Base-by-base conservation (phyloP, 2,888 invertebrate species). In the Homarus gammarus region DNA sequence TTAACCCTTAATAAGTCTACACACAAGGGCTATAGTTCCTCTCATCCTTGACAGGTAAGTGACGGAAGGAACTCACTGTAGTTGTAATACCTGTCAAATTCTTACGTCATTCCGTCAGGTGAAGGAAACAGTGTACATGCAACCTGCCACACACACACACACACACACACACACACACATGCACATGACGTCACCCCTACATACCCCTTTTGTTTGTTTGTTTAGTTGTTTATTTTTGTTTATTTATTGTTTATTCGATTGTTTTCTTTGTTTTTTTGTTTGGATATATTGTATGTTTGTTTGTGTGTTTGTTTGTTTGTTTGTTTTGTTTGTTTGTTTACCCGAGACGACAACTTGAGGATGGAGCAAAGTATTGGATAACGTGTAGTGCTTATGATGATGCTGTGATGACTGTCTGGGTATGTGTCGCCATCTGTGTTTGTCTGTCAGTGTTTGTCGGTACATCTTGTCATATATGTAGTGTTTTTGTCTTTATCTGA, bases 1-100 rank as follows among this genome's bases (percentile, higher is more conserved):
- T n/a, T n/a, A n/a, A 44, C 5, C 44, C 44, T 44, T 44, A 5
- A 8, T 44, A 44, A 8, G 44, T 12, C 44, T 44, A 44, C 44
- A 44, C 44, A 44, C 6, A 44, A 44, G 44, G 44, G 44, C 12
- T 12, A 44, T 8, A 44, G 44, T 44, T 12, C 44, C 12, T 44
- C 44, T 12, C n/a, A n/a, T n/a, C n/a, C n/a, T n/a, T n/a, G 44
- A 44, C 44, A 44, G 12, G 6, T 18, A 15, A 8, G 56, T 56
- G 10, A 56, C 22, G 56, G 6, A 5, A 22, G 56, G 56, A 22
- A 6, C 6, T 2, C 22, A 64, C 64, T 64, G 22, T 49, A 75
- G 79, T 10, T 10, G 36, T 79, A 79, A 61, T 79, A 36, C 61
- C 79, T 36, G 61, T 79, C 79, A 79, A 79, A 79, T 61, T 79